Percentiles rank a stretch among this genome's conserved stretches.
phyloP scores from a whole-genome alignment of 1,140 invertebrate species.

The Drosophila pectinifera region DNA sequence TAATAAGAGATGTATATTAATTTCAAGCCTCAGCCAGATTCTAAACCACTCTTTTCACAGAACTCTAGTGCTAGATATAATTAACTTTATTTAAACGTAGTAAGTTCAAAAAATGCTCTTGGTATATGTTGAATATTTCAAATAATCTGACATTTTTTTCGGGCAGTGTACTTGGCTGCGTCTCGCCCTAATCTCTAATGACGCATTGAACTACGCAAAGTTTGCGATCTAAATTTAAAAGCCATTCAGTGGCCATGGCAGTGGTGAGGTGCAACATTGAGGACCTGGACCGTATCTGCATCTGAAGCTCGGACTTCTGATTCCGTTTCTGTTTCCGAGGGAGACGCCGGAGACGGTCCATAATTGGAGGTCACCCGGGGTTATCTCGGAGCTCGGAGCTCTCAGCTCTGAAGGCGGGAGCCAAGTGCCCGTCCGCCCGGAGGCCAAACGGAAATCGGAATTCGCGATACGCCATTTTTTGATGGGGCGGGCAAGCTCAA shows the following conservation, averaged over 20 bases:
- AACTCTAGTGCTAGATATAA: no score
- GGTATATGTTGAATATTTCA: no score
- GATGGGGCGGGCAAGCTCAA: no score
- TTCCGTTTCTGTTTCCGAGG: slow-evolving; percentile 39
- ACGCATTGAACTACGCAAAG: slow-evolving; percentile 39
- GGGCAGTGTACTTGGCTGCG: not conserved
- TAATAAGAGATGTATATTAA: no score
- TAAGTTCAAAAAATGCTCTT: no score
- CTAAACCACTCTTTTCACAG: no score
- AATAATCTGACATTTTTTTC: no score
- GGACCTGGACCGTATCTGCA: slow-evolving; percentile 26
- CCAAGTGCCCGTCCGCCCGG: not conserved
- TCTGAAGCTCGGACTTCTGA: not conserved
- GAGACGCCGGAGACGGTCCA: slow-evolving; percentile 8
- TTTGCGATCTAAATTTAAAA: slow-evolving; percentile 26
- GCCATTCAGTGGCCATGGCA: slow-evolving; percentile 27
- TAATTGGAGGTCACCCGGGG: slow-evolving; percentile 23
- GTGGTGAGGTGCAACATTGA: slow-evolving; percentile 22
- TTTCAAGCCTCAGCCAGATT: no score
- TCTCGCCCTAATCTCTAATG: slow-evolving; percentile 37
- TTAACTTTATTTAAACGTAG: no score
- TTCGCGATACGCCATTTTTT: slow-evolving; percentile 6
- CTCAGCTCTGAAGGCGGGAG: slow-evolving; percentile 8
- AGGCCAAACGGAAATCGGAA: slow-evolving; percentile 18
- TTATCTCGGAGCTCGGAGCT: slow-evolving; percentile 20